Conservation (phyloP, 1,140 invertebrate genomes). For the Drosophila jambulina region DNA sequence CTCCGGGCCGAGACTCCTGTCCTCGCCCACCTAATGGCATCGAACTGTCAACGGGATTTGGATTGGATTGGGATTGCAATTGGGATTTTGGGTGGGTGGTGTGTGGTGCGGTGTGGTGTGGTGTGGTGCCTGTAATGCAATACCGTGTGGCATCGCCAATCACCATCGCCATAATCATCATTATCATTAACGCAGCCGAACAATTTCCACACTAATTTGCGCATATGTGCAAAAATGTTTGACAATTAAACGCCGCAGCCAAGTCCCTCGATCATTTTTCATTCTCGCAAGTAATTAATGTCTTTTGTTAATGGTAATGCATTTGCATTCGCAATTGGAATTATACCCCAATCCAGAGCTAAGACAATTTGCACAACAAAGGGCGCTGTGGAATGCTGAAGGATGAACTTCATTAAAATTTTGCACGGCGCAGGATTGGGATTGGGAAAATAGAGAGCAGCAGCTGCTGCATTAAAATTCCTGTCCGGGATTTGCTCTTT, state of each 20-base stretch:
- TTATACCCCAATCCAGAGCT: slow-evolving; percentile 36
- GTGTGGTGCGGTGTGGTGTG: background rate
- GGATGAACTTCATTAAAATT: slow-evolving; percentile 71
- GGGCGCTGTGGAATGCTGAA: slow-evolving; percentile 10
- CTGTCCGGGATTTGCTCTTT: slow-evolving; percentile 62
- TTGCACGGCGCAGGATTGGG: slow-evolving; percentile 48
- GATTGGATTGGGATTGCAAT: slow-evolving; percentile 20
- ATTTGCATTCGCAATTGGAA: slow-evolving; percentile 69
- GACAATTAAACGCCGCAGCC: slow-evolving; percentile 67
- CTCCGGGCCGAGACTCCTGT: slow-evolving; percentile 17
- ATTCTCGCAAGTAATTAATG: slow-evolving; percentile 68
- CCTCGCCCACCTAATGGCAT: slow-evolving; percentile 74
- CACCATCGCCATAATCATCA: slow-evolving; percentile 50
- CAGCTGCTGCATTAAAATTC: slow-evolving; percentile 75
- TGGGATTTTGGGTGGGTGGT: slow-evolving; percentile 19
- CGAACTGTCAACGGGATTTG: slow-evolving; percentile 72
- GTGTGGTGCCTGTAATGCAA: slow-evolving; percentile 49
- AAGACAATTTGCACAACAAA: slow-evolving; percentile 74
- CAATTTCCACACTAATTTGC: slow-evolving; percentile 73
- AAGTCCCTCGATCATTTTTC: slow-evolving; percentile 59
- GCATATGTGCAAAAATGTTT: slow-evolving; percentile 76
- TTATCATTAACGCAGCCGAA: slow-evolving; percentile 65
- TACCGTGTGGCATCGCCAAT: slow-evolving; percentile 42
- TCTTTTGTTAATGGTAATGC: slow-evolving; percentile 65
- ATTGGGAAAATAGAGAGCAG: slow-evolving; percentile 41